Conservation (phyloP, 2,113 vertebrate genomes). For the Actenoides lindsayi region DNA sequence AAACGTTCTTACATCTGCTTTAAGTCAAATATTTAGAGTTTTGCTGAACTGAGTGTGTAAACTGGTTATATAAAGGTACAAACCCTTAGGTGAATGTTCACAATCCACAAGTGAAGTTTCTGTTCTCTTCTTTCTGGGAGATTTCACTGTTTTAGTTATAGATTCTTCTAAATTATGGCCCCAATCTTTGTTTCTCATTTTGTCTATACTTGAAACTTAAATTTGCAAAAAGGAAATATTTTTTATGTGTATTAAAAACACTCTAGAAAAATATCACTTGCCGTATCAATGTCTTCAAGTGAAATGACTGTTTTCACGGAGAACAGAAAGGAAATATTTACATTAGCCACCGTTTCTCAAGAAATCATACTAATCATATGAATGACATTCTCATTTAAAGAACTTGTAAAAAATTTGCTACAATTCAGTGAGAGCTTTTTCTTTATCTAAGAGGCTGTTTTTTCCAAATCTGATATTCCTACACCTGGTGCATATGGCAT, state of each 20-base stretch:
- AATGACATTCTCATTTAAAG: background rate
- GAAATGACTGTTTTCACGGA: background rate
- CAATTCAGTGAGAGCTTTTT: background rate
- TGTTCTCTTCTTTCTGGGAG: background rate
- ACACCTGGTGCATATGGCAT: background rate
- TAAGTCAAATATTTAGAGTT: background rate
- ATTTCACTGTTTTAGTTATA: background rate
- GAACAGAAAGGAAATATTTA: background rate
- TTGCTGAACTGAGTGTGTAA: background rate
- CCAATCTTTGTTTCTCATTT: background rate
- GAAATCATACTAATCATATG: background rate
- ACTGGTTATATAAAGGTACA: background rate
- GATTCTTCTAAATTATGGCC: background rate
- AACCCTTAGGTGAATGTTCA: background rate
- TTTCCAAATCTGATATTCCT: background rate
- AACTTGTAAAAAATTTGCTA: background rate
- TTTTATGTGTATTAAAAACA: background rate
- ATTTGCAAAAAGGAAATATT: background rate
- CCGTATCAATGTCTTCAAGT: background rate
- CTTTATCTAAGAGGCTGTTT: background rate
- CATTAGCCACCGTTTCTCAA: background rate
- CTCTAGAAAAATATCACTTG: background rate
- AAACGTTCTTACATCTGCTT: background rate
- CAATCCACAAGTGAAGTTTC: background rate
- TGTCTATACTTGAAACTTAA: background rate